A percentile compares a stretch with the other conserved stretches of the same genome.
phyloP scores from a whole-genome alignment of 35 echinoderm and acorn worm genomes.

The Hemicentrotus pulcherrimus region DNA sequence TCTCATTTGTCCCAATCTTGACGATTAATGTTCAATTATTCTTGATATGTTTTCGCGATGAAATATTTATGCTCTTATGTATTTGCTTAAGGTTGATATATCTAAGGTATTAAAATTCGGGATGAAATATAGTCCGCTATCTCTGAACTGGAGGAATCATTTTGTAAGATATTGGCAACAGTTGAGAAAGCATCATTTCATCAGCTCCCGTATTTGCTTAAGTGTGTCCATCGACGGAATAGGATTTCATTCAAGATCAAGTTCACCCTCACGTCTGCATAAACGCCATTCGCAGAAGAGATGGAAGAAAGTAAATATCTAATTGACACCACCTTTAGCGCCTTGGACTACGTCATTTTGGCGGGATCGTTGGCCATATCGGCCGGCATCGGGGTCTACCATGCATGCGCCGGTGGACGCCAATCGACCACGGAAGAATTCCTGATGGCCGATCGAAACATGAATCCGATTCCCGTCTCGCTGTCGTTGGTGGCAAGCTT shows the following conservation, averaged over 20 bases:
- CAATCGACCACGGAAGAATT: slow-evolving; percentile 79
- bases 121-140: not conserved
- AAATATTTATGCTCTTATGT: not conserved
- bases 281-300: not conserved
- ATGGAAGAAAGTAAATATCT: not conserved
- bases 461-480: slow-evolving; percentile 72
- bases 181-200: not conserved
- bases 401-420: slow-evolving; percentile 71
- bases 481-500: slow-evolving; percentile 83
- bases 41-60: not conserved
- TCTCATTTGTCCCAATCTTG: not conserved
- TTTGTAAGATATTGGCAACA: not conserved
- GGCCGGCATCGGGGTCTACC: slow-evolving; percentile 72
- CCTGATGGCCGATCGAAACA: slow-evolving; percentile 76
- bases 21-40: not conserved
- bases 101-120: not conserved
- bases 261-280: too few species aligned
- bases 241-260: not conserved
- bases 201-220: not conserved
- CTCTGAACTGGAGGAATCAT: not conserved
- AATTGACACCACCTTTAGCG: slow-evolving; percentile 26
- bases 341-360: slow-evolving; percentile 66
- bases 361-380: slow-evolving; percentile 46
- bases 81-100: not conserved
- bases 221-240: not conserved